phyloP scores from a whole-genome alignment of 2,113 vertebrate genomes.

The Oenanthe oenanthe region DNA sequence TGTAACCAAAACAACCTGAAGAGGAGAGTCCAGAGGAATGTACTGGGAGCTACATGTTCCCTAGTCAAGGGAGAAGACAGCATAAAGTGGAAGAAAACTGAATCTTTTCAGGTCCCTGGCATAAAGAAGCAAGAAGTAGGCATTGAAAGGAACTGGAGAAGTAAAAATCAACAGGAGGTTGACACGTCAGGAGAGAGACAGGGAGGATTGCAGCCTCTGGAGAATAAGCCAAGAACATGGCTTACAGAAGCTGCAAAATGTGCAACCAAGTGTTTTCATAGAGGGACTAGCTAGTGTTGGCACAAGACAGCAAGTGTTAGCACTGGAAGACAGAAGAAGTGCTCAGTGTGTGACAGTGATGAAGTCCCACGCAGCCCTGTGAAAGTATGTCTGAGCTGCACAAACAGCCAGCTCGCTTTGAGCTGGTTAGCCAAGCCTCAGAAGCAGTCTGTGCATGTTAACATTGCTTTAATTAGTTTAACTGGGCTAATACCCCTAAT shows the following conservation, averaged over 20 bases:
- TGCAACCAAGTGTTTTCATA: constrained; percentile 65
- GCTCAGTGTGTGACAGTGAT: constrained; percentile 70
- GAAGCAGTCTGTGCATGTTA: constrained; percentile 55
- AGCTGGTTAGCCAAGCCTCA: constrained; percentile 48
- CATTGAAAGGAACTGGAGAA: neutral
- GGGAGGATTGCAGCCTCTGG: constrained; percentile 32
- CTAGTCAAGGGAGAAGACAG: neutral
- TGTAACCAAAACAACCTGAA: neutral
- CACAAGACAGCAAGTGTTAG: constrained; percentile 68
- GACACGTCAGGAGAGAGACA: constrained; percentile 41
- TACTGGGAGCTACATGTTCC: neutral
- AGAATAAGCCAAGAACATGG: constrained; percentile 59
- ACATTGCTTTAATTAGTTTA: constrained; percentile 38
- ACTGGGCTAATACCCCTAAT: neutral
- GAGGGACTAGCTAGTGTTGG: constrained; percentile 67
- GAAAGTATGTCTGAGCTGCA: constrained; percentile 52
- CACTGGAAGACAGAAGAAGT: constrained; percentile 65
- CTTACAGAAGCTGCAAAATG: constrained; percentile 64
- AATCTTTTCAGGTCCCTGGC: neutral
- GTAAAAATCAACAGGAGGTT: constrained; percentile 57
- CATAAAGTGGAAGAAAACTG: neutral
- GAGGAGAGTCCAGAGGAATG: neutral
- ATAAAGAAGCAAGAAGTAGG: neutral
- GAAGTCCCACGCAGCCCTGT: constrained; percentile 63
- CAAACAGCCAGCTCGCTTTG: neutral